These are phyloP conservation scores for Dicrostonyx torquatus DNA, from an alignment of 2,797 vertebrate species.

Conservation along the genomic window DNA sequence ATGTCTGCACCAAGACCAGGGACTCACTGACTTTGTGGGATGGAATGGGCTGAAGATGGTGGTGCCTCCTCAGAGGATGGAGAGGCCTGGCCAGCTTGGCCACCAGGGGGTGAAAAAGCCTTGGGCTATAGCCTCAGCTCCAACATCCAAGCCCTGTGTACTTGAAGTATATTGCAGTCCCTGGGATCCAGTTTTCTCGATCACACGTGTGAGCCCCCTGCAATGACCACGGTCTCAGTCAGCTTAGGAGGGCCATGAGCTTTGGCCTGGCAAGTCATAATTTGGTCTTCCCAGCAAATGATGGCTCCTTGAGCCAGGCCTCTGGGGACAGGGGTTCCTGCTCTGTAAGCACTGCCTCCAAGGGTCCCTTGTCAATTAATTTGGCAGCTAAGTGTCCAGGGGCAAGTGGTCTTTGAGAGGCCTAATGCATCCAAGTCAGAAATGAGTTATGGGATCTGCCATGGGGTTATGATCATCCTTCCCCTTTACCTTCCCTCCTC, in stretches of 20 bases:
- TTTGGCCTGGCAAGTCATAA: not conserved
- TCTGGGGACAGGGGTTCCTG: not conserved
- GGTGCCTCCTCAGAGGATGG: no score
- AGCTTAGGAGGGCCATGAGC: not conserved
- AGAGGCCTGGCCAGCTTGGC: not conserved
- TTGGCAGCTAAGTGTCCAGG: constrained; percentile 81
- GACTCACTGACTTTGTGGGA: not conserved
- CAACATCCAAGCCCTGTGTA: fast-evolving
- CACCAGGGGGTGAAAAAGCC: not conserved
- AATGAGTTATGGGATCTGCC: constrained; percentile 81
- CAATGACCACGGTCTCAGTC: not conserved
- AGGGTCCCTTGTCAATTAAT: constrained; percentile 78
- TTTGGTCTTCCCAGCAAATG: not conserved
- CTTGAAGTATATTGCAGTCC: not conserved
- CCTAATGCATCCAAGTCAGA: constrained; percentile 81
- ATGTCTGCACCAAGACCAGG: not conserved
- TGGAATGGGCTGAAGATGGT: not conserved
- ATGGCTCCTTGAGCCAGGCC: constrained; percentile 14
- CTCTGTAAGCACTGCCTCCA: constrained; percentile 47
- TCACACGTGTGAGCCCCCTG: not conserved
- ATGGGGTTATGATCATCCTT: not conserved
- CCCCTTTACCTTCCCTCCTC: no score
- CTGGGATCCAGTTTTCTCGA: not conserved
- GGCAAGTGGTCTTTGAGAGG: constrained; percentile 82
- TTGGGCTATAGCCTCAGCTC: not conserved